Base-by-base conservation (phyloP, 2,113 vertebrate species). In the Plestiodon gilberti region DNA sequence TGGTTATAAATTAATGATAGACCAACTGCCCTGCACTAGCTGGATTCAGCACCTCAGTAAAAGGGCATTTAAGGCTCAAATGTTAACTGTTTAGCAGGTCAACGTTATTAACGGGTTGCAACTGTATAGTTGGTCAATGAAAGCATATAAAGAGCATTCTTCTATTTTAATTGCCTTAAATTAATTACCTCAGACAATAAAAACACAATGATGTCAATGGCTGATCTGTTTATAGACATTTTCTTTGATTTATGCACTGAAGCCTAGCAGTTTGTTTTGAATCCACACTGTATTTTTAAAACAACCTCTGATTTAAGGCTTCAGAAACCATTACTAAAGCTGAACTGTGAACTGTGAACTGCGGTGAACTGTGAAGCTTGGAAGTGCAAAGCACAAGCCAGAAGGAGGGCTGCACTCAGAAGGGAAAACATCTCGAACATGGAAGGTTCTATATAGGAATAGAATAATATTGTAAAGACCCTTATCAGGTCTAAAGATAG, bases 1-100 rank as follows among this genome's bases (percentile, higher is more conserved):
- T 84, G 23, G 64, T 28, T 69, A 83, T 83, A 74, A 92, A 92
- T 89, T 67, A 84, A 76, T 14, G 83, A 85, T 64, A 88, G 28
- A 0, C 0, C 83, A 93, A 40, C 1, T 61, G 1, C 9, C 13
- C 59, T 76, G 48, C 23, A 33, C 23, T 55, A 55, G 13, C 88
- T 65, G 59, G 62, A 86, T 67, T 61, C 9, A 67, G 82, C 20
- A 71, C 18, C 59, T 65, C 64, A 85, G 35, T 3, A 81, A 82
- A 70, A 59, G 25, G 43, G 43, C 38, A 62, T 65, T 84, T 65
- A 88, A 90, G 76, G 77, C 28, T 38, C 30, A 28, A 57, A 2
- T 52, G 8, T 0, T 61, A 67, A 76, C 64, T 78, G 18, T 33
- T 69, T 9, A 88, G 35, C 5, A 75, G 74, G 5, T 48, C 23